Evolutionary conservation across 2,888 invertebrate genomes (phyloP), one percentile per base, ranked within the genome.

Genomic region (Habroteleia sp.): DNA sequence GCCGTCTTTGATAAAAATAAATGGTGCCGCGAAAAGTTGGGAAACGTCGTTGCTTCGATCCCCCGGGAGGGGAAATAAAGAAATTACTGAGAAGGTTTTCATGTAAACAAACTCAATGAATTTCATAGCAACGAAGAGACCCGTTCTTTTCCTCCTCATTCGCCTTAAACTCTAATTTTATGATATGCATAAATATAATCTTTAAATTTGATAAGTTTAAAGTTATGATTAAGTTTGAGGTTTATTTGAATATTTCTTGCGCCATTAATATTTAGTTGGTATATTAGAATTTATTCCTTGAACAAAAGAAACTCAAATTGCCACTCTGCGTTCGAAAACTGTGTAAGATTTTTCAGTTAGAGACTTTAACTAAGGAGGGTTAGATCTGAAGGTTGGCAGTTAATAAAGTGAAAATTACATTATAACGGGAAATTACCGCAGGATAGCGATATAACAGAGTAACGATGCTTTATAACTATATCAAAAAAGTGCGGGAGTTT

Each of bases 1-100:
- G 86, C 81, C 78, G 54, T 74, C 77, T 81, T 82, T 88, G 87
- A 88, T 88, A 87, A 88, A 88, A 88, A 88, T 85, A 85, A 87
- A 88, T 87, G 86, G 85, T 81, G 81, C 81, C 80, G 83, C 83
- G 83, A 82, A 77, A 80, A 81, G 79, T 74, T 66, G 71, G 66
- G 54, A 56, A 41, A 62, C 56, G 71, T 63, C 68, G 56, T 41
- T 20, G 42, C 39, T 23, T 27, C 20, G 11, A 72, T 81, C 80
- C 80, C 78, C 48, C 50, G 77, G 74, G 79, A 78, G 69, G 79
- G 76, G 80, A 84, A 88, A 87, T 88, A 88, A 87, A 87, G 85
- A 87, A 88, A 87, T 88, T 87, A 87, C 86, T 81, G 79, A 75
- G 74, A 78, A 74, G 77, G 58, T 79, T 60, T 73, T 69, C 79